Conservation (phyloP, 2,797 vertebrate genomes). For the Scleropages formosus region DNA sequence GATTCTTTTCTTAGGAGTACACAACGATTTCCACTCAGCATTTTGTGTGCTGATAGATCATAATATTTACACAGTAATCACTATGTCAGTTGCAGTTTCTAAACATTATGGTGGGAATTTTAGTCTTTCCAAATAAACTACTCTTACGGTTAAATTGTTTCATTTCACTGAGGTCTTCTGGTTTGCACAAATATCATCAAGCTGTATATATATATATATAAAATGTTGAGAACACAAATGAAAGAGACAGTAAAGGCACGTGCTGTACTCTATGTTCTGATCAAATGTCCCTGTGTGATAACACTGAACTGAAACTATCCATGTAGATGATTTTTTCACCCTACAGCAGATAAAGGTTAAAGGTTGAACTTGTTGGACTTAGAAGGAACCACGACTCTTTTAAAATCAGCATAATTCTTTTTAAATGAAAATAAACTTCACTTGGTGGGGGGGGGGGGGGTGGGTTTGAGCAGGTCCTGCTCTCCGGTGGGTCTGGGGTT, state of each 20-base stretch:
- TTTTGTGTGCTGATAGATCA: background rate
- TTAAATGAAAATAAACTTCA: background rate
- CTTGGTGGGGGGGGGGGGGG: too few relatives aligned
- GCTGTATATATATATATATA: background rate
- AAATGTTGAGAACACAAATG: background rate
- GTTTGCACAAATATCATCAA: background rate
- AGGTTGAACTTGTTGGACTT: background rate
- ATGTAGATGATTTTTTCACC: background rate
- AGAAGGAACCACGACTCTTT: background rate
- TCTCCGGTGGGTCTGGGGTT: too few relatives aligned
- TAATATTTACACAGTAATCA: background rate
- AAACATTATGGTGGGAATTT: background rate
- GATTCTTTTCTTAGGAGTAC: background rate
- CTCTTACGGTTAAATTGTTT: background rate
- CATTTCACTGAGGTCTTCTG: background rate
- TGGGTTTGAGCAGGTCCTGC: too few relatives aligned
- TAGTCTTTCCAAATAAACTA: background rate
- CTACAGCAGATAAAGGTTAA: conserved; percentile 1
- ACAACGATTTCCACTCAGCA: background rate
- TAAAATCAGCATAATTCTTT: background rate
- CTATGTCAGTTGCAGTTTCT: background rate
- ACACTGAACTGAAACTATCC: background rate
- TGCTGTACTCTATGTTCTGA: background rate
- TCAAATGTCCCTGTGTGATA: background rate
- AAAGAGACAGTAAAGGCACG: background rate